These are phyloP conservation scores for Tribolium freemani DNA, from an alignment of 2,888 invertebrate genomes.

Conservation along the genomic window DNA sequence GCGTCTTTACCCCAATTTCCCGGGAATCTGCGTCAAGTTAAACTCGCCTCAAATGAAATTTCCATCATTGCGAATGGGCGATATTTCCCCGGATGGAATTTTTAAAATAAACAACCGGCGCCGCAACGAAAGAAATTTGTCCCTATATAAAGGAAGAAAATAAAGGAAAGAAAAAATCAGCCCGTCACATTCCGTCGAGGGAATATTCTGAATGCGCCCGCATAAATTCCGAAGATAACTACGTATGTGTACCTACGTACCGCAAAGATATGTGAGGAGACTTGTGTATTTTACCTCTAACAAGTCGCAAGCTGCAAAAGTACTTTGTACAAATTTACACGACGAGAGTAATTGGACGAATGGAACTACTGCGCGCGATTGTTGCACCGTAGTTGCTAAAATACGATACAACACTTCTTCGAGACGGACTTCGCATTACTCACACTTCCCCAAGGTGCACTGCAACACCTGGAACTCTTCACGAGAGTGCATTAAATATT, in stretches of 20 bases:
- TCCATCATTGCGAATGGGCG: slow-evolving; percentile 11
- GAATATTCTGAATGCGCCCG: slow-evolving; percentile 20
- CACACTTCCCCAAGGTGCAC: background rate
- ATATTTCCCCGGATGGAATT: slow-evolving; percentile 15
- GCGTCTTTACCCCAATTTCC: background rate
- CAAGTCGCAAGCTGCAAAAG: slow-evolving; percentile 3
- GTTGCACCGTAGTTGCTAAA: background rate
- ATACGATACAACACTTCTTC: background rate
- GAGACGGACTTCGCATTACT: background rate
- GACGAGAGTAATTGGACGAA: slow-evolving; percentile 17
- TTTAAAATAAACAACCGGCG: slow-evolving; percentile 24
- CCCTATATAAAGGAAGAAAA: background rate
- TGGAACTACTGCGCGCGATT: background rate
- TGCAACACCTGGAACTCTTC: background rate
- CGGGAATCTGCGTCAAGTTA: background rate
- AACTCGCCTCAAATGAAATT: slow-evolving; percentile 4
- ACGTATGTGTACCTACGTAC: slow-evolving; percentile 13
- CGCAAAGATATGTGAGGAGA: slow-evolving; percentile 12
- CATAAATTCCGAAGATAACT: slow-evolving; percentile 30
- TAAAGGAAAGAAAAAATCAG: slow-evolving; percentile 18
- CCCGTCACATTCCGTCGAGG: slow-evolving; percentile 20
- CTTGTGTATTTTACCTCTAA: slow-evolving; percentile 3
- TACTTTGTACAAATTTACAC: slow-evolving; percentile 16
- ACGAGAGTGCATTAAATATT: background rate
- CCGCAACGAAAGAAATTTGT: slow-evolving; percentile 3